phyloP scores from a whole-genome alignment of 2,888 invertebrate genomes.

The Caenorhabditis macrosperma region DNA sequence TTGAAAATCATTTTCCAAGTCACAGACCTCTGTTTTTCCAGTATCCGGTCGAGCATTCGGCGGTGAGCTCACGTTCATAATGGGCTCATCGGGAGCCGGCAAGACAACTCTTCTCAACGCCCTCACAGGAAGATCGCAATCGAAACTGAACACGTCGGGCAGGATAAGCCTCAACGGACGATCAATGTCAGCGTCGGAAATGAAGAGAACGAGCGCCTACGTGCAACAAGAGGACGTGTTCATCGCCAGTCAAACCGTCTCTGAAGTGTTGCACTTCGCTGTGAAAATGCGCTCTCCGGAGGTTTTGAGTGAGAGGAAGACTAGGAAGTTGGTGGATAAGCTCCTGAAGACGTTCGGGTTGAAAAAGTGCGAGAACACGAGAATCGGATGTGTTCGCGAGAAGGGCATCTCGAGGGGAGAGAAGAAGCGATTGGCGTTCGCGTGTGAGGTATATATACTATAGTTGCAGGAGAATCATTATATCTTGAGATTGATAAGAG shows the following conservation, averaged over 20 bases:
- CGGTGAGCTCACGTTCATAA: slow-evolving; percentile 65
- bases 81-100: slow-evolving; percentile 86
- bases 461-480: no score
- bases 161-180: slow-evolving; percentile 61
- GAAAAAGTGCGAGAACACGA: slow-evolving; percentile 55
- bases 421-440: slow-evolving; percentile 93
- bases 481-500: slow-evolving; percentile 64
- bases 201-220: slow-evolving; percentile 87
- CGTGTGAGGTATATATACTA: slow-evolving; percentile 94
- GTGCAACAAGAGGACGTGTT: slow-evolving; percentile 93
- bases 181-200: no score
- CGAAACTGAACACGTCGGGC: slow-evolving; percentile 58
- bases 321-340: slow-evolving; percentile 52
- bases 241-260: slow-evolving; percentile 88
- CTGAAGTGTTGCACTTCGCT: slow-evolving; percentile 91
- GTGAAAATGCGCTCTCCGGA: slow-evolving; percentile 54
- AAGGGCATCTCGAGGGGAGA: slow-evolving; percentile 97
- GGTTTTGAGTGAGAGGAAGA: slow-evolving; percentile 67
- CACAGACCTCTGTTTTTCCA: no score
- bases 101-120: slow-evolving; percentile 91
- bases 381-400: slow-evolving; percentile 57
- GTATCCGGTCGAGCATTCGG: no score
- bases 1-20: no score
- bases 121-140: slow-evolving; percentile 85
- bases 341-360: slow-evolving; percentile 58